Evolutionary conservation across 2,888 invertebrate genomes (phyloP).

Genomic region (Dascillus cervinus): DNA sequence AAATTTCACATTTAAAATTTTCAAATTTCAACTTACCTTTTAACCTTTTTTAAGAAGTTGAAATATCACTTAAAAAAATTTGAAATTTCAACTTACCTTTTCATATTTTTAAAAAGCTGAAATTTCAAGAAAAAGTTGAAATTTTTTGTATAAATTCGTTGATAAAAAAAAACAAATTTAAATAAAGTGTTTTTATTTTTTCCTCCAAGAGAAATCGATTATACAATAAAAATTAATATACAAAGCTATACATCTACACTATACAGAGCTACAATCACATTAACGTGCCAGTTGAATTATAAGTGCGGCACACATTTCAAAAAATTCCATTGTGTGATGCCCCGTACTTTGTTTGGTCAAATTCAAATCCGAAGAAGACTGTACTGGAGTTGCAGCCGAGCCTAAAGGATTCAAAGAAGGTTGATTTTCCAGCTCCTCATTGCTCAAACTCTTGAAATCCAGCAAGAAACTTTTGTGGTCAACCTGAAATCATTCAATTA

Average conservation of each 20-base stretch:
- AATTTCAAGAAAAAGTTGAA: too few relatives aligned
- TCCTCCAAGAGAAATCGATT: too few relatives aligned
- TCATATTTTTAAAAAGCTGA: too few relatives aligned
- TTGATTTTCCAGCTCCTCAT: conserved; percentile 51
- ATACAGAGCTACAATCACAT: conserved; percentile 17
- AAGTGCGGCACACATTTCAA: conserved; percentile 98
- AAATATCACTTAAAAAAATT: too few relatives aligned
- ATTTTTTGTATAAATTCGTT: too few relatives aligned
- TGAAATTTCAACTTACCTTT: too few relatives aligned
- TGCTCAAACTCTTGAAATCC: conserved; percentile 93
- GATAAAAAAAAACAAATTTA: too few relatives aligned
- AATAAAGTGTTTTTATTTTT: too few relatives aligned
- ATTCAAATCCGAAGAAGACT: conserved; percentile 20
- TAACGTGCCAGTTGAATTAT: conserved; percentile 96
- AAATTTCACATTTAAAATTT: too few relatives aligned
- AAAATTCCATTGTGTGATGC: conserved; percentile 99
- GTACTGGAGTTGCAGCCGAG: conserved; percentile 36
- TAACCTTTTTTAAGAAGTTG: too few relatives aligned
- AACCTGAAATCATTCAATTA: conserved; percentile 46
- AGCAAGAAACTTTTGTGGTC: conserved; percentile 96
- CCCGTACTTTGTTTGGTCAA: conserved; percentile 40
- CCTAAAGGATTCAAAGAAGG: conserved; percentile 31
- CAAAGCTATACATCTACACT: background rate
- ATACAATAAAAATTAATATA: too few relatives aligned
- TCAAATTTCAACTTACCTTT: too few relatives aligned